Base-by-base conservation (phyloP, 1,140 invertebrate genomes). In the Bombus difficillimus region DNA sequence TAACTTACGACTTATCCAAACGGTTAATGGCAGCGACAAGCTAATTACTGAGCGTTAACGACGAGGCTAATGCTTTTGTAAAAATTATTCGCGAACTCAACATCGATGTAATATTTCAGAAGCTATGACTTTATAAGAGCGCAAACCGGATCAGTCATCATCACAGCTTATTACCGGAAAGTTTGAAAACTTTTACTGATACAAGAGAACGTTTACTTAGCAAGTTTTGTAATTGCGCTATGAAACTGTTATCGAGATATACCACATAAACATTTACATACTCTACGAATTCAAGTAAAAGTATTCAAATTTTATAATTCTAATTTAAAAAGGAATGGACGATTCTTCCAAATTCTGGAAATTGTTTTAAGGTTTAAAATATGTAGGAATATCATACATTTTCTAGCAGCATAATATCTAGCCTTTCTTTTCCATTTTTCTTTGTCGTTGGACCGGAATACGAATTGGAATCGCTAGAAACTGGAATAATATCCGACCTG, bases 381-480 rank as follows among this genome's bases (percentile, higher is more conserved):
- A 53, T 53, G 18, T 22, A 53, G 18, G 47, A 53, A 53, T 22
- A 53, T 53, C 47, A 22, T 53, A 53, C 47, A 53, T 53, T 53
- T 53, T 53, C 47, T 22, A 22, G 5, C 3, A 71, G 12, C 13
- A 2, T 62, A 62, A 62, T n/a, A 5, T 28, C 10, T 62, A 62
- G 28, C 2, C 59, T 28, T 62, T 13, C 28, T n/a, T 62, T n/a
- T 59, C 12, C 12, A 12, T 62, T n/a, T 28, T 62, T 62, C 59
- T 62, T n/a, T 62, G 28, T n/a, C 28, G 28, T 28, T 13, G 59
- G 12, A n/a, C 12, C 28, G 28, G 37, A n/a, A 25, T 25, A 37
- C 37, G 18, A 41, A 32, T n/a, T 39, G 69, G 22, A 47, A 81
- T 74, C 32, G 71, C 71, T 64, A 41, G 25, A 82, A 74, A 82